Evolutionary conservation across 2,797 vertebrate species (phyloP).

Genomic region (Urophycis tenuis): DNA sequence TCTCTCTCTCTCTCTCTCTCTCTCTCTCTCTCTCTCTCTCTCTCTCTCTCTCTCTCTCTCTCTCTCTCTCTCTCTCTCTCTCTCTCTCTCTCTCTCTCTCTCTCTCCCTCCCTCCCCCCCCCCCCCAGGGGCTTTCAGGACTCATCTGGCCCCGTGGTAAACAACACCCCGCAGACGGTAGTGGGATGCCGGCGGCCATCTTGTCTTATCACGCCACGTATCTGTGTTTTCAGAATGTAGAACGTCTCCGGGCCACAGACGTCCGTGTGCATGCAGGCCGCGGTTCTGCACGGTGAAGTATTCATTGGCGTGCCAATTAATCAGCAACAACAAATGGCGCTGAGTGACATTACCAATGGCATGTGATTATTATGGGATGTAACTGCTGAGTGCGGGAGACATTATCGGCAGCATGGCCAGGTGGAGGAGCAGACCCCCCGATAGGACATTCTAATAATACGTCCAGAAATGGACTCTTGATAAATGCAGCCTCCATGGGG

Average conservation of each 20-base stretch:
- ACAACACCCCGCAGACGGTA: slow-evolving; percentile 34
- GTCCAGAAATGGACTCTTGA: not conserved
- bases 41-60: too few species aligned
- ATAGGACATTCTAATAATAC: not conserved
- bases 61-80: too few species aligned
- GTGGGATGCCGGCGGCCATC: slow-evolving; percentile 34
- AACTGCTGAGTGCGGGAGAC: not conserved
- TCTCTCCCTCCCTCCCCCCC: too few species aligned
- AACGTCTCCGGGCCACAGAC: not conserved
- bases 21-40: too few species aligned
- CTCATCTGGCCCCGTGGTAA: slow-evolving; percentile 44
- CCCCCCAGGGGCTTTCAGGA: slow-evolving; percentile 45
- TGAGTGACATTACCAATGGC: not conserved
- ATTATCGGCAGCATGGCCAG: not conserved
- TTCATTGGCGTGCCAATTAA: slow-evolving; percentile 15
- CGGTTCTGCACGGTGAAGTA: slow-evolving; percentile 15
- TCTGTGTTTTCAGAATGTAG: not conserved
- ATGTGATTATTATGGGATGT: not conserved
- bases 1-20: too few species aligned
- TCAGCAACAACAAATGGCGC: slow-evolving; percentile 3
- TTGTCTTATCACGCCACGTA: slow-evolving; percentile 25
- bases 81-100: too few species aligned
- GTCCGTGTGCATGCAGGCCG: too few species aligned
- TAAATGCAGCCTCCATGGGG: not conserved
- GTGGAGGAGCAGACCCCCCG: not conserved